phyloP scores from a whole-genome alignment of 2,113 vertebrate genomes.

The Cacatua alba region DNA sequence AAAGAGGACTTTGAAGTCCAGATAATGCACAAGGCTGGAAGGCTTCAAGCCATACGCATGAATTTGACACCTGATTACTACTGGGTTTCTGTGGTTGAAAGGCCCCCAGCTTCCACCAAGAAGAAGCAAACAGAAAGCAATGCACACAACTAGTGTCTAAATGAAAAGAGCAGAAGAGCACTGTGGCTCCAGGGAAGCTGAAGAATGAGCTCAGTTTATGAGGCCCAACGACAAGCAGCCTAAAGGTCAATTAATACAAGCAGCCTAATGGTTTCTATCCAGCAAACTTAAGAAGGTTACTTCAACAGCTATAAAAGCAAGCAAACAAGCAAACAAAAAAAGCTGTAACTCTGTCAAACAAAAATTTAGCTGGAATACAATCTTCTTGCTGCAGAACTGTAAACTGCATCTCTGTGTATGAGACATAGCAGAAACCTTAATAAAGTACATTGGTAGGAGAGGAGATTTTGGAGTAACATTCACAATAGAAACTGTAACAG shows the following conservation, averaged over 20 bases:
- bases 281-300: background rate
- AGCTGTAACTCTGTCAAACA: background rate
- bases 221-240: background rate
- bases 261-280: background rate
- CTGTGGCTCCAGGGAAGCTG: background rate
- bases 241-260: background rate
- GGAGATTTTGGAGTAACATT: background rate
- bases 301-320: background rate
- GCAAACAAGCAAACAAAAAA: background rate
- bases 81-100: background rate
- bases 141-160: rapidly evolving
- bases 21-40: background rate
- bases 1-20: background rate
- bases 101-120: background rate
- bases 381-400: background rate
- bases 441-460: background rate
- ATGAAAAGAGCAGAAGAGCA: background rate
- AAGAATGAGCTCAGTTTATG: background rate
- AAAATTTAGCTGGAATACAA: background rate
- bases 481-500: background rate
- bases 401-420: background rate
- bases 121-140: background rate
- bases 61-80: background rate
- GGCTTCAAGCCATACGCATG: background rate
- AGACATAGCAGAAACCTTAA: background rate